Evolutionary conservation across 2,797 vertebrate species (phyloP), one percentile per base, ranked within the genome.

Genomic region (Sardinella longiceps): DNA sequence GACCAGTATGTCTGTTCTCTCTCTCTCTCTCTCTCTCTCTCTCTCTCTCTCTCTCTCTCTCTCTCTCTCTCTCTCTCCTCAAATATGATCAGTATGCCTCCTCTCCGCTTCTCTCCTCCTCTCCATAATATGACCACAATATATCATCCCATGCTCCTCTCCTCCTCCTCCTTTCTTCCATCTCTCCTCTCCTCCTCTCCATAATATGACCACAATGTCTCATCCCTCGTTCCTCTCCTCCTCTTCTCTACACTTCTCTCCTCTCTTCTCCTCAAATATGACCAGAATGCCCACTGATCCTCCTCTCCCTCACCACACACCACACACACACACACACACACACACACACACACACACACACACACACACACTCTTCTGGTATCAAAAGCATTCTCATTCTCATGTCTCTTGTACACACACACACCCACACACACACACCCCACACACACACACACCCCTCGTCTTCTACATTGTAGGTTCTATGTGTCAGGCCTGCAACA

Each of bases 151-250:
- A 37, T 23, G 33, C 53, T 45, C n/a, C 51, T 53, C 81, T 82
- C 28, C 33, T 84, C n/a, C n/a, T n/a, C n/a, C n/a, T n/a, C n/a
- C n/a, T n/a, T 7, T 43, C 43, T 81, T 6, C 46, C 82, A 28
- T 39, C 20, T 53, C 53, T 45, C n/a, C 51, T 53, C 81, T 82
- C 28, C 33, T 84, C 33, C 30, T 15, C 33, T 84, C 33, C 30
- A 28, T 46, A 81, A 46, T 81, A 25, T 51, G 9, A 51, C 15
- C 48, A 51, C 2, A 51, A 11, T 51, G 48, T 12, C 48, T 77
- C 48, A 48, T 53, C 23, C 45, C 77, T 50, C 45, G 51, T 50
- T 43, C 51, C 18, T 60, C 11, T 18, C 20, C 6, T 56, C 11
- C 53, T 12, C 6, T 56, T 9, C 56, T 20, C 56, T 60, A 2